phyloP scores from a whole-genome alignment of 2,888 invertebrate genomes.

The Julus scanicus region DNA sequence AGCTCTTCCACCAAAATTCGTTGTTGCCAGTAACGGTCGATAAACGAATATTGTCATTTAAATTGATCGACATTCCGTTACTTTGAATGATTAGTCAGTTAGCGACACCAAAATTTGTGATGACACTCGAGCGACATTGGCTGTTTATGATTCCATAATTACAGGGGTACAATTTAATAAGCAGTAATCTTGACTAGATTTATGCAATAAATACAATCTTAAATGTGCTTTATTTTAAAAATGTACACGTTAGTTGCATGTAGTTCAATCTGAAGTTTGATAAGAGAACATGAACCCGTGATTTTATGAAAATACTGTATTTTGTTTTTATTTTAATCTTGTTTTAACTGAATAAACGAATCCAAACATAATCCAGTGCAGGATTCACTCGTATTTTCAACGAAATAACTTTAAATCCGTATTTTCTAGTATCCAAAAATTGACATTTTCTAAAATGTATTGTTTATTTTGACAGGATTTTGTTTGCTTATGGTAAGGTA shows the following conservation, averaged over 20 bases:
- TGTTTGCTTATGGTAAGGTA: too few relatives aligned
- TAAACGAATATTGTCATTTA: too few relatives aligned
- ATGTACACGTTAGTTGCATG: neutral
- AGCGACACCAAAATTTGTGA: neutral
- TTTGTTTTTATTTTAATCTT: slow-evolving; percentile 34
- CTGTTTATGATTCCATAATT: neutral
- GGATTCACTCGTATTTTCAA: neutral
- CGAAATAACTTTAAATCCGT: neutral
- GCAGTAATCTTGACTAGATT: neutral
- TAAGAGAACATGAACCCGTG: slow-evolving; percentile 16
- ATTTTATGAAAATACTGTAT: slow-evolving; percentile 14
- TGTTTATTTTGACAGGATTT: too few relatives aligned
- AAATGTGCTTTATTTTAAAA: neutral
- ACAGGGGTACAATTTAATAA: neutral
- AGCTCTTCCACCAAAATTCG: too few relatives aligned
- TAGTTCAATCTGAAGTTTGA: neutral
- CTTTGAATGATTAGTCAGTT: too few relatives aligned
- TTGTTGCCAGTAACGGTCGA: too few relatives aligned
- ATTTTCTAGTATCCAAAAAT: neutral
- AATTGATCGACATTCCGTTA: too few relatives aligned
- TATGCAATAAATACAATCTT: neutral
- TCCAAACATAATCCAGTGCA: neutral
- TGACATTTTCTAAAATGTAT: too few relatives aligned
- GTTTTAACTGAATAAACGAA: slow-evolving; percentile 1
- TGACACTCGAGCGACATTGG: neutral